Evolutionary conservation across 2,113 vertebrate species (phyloP).

Genomic region (Pantherophis guttatus): DNA sequence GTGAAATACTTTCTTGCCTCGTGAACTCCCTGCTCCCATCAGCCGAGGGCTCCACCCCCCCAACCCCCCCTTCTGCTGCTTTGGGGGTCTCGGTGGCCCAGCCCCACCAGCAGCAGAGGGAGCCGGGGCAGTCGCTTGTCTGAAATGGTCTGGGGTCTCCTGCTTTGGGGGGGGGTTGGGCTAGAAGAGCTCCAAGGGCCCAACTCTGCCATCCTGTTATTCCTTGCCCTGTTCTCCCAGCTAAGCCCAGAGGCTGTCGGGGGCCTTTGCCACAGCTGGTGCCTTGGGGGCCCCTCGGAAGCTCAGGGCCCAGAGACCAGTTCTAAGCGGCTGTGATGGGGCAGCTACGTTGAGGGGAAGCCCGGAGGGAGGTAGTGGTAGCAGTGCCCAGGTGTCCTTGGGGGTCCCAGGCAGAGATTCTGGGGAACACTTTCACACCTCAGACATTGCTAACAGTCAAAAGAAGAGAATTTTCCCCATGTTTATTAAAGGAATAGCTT

Average conservation of each 20-base stretch:
- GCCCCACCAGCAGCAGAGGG: background rate
- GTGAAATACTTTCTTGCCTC: fast-evolving
- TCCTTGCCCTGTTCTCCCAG: background rate
- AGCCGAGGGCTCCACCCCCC: no score
- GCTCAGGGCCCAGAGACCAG: background rate
- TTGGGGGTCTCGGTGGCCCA: background rate
- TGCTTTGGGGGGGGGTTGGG: no score
- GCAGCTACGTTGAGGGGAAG: background rate
- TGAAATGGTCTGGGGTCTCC: background rate
- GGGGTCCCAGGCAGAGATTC: background rate
- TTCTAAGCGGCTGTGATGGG: background rate
- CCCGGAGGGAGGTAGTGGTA: background rate
- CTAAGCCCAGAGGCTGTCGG: background rate
- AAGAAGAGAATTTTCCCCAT: background rate
- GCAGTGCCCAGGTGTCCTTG: background rate
- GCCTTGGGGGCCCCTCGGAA: background rate
- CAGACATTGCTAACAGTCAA: background rate
- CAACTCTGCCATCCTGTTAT: background rate
- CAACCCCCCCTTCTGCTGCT: fast-evolving
- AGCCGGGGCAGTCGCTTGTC: fast-evolving
- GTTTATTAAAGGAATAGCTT: background rate
- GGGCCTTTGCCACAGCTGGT: background rate
- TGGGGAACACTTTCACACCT: background rate
- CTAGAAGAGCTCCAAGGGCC: background rate
- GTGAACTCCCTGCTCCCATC: background rate